phyloP scores from a whole-genome alignment of 1,140 invertebrate genomes.

The Lucilia cuprina region DNA sequence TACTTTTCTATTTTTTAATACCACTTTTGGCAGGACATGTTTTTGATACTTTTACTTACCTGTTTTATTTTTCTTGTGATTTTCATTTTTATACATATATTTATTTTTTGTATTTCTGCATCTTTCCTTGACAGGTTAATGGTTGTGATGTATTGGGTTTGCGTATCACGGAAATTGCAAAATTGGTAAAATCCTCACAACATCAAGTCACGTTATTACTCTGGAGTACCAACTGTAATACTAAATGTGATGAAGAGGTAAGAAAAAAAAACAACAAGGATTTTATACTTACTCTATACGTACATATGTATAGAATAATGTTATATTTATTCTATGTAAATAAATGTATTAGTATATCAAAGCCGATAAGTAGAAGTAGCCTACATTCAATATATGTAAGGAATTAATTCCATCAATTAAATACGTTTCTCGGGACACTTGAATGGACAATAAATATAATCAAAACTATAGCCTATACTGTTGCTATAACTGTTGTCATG shows the following conservation, averaged over 20 bases:
- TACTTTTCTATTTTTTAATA: too few relatives aligned
- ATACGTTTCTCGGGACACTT: too few relatives aligned
- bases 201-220: constrained; percentile 61
- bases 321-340: too few relatives aligned
- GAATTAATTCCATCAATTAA: too few relatives aligned
- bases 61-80: not conserved
- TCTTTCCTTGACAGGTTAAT: constrained; percentile 62
- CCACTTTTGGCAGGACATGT: constrained; percentile 5
- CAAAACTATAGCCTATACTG: too few relatives aligned
- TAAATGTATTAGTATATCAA: too few relatives aligned
- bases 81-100: not conserved
- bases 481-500: too few relatives aligned
- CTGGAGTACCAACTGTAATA: constrained; percentile 64
- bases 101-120: constrained; percentile 20
- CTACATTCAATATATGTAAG: too few relatives aligned
- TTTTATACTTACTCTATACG: not conserved
- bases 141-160: constrained; percentile 69
- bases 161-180: constrained; percentile 67
- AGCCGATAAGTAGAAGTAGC: too few relatives aligned
- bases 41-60: constrained; percentile 29
- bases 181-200: constrained; percentile 64
- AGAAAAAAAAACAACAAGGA: constrained; percentile 28
- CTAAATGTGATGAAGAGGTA: constrained; percentile 64
- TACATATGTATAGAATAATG: not conserved
- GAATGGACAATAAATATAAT: too few relatives aligned